Conservation (phyloP, 2,888 invertebrate genomes). For the Orthonychiurus folsomi region DNA sequence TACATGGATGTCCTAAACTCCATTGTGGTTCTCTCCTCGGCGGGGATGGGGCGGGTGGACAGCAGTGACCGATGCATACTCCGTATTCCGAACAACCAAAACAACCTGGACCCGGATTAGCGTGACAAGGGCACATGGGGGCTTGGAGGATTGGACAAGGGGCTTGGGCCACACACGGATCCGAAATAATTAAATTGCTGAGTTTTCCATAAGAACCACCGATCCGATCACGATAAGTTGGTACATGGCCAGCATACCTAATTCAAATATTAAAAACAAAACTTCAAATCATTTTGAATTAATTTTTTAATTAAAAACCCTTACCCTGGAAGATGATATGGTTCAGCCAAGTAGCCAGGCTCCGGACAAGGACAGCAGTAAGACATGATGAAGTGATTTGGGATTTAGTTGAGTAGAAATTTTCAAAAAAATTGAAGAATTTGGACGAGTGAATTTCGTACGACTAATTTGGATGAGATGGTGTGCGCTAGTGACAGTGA, state of each 20-base stretch:
- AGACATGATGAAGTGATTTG: background rate
- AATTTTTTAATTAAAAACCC: background rate
- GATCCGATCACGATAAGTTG: slow-evolving; percentile 22
- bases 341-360: slow-evolving; percentile 31
- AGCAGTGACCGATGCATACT: too few relatives aligned
- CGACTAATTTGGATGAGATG: too few relatives aligned
- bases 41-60: too few relatives aligned
- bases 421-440: too few relatives aligned
- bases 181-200: slow-evolving; percentile 28
- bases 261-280: background rate
- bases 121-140: slow-evolving; percentile 3
- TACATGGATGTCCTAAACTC: slow-evolving; percentile 1
- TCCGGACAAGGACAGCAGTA: slow-evolving; percentile 20
- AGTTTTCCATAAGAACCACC: slow-evolving; percentile 30
- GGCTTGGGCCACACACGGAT: slow-evolving; percentile 35
- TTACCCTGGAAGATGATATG: slow-evolving; percentile 32
- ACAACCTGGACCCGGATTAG: too few relatives aligned
- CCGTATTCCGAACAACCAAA: too few relatives aligned
- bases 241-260: slow-evolving; percentile 33
- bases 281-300: background rate
- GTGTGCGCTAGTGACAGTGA: too few relatives aligned
- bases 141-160: slow-evolving; percentile 21
- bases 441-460: too few relatives aligned
- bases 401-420: too few relatives aligned
- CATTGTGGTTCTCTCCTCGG: background rate